phyloP scores from a whole-genome alignment of 30 jellyfish, hydroid and myxozoan species.

The Aurelia sp. region DNA sequence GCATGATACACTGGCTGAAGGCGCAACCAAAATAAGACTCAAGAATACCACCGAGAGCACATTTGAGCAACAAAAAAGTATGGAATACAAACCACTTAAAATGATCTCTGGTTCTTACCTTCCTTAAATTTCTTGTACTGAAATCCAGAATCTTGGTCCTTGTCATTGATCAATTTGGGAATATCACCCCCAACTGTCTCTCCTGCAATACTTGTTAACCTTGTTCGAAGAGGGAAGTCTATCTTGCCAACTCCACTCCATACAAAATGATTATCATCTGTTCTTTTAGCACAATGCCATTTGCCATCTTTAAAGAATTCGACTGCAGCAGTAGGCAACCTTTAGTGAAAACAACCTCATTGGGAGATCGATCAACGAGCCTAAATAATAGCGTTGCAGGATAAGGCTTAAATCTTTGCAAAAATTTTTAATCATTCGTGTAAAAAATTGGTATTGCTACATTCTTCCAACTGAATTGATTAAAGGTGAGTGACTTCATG shows the following conservation, averaged over 20 bases:
- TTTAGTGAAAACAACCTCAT: not conserved
- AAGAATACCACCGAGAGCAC: too few relatives aligned
- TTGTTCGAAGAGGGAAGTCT: constrained; percentile 70
- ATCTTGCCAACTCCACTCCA: constrained; percentile 69
- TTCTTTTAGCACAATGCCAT: constrained; percentile 85
- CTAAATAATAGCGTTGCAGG: too few relatives aligned
- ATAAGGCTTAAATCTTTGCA: too few relatives aligned
- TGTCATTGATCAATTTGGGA: constrained; percentile 36
- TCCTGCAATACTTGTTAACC: constrained; percentile 90
- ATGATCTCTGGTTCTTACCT: constrained; percentile 27
- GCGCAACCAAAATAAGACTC: too few relatives aligned
- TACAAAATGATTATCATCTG: constrained; percentile 76
- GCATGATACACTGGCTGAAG: too few relatives aligned
- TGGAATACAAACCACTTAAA: too few relatives aligned
- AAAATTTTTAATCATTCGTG: too few relatives aligned
- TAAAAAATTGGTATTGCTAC: too few relatives aligned
- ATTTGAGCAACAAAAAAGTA: too few relatives aligned
- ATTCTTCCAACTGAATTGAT: too few relatives aligned
- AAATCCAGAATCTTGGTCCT: constrained; percentile 62
- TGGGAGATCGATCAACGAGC: too few relatives aligned
- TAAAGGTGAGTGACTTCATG: too few relatives aligned
- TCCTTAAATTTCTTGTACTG: constrained; percentile 77
- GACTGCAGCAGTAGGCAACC: constrained; percentile 87
- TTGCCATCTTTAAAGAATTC: constrained; percentile 83
- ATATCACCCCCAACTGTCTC: constrained; percentile 86